Conservation (phyloP, 2,113 vertebrate genomes). For the Columbina picui region DNA sequence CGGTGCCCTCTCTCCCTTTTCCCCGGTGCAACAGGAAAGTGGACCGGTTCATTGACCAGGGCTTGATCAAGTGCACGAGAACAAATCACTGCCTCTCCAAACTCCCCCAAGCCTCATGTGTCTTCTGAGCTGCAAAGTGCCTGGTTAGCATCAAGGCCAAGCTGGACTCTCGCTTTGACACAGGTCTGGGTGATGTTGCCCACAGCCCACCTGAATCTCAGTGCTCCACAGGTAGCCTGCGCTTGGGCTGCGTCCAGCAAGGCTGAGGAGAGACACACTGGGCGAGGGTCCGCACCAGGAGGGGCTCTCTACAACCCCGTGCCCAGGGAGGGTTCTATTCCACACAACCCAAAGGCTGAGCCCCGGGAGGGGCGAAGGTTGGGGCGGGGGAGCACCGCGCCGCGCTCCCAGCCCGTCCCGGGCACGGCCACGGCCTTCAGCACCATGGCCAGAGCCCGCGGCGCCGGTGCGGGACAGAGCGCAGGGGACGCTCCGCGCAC, state of each 20-base stretch:
- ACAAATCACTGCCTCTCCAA: neutral
- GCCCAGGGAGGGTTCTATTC: too few relatives aligned
- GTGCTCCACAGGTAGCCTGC: accelerated
- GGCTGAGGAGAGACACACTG: accelerated
- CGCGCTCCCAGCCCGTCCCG: too few relatives aligned
- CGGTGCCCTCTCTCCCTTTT: neutral
- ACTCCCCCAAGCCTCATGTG: accelerated
- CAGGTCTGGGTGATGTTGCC: neutral
- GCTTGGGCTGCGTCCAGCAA: accelerated
- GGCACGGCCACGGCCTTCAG: neutral
- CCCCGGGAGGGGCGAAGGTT: neutral
- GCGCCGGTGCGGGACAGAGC: neutral
- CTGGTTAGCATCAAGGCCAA: neutral
- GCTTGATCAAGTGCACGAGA: neutral
- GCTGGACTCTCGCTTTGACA: accelerated
- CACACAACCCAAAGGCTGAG: neutral
- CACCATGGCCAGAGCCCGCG: slow-evolving; percentile 36
- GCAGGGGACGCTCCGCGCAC: neutral
- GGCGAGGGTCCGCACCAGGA: accelerated
- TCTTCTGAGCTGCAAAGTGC: neutral
- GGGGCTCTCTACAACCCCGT: accelerated
- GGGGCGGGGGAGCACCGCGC: too few relatives aligned
- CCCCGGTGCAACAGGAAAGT: accelerated
- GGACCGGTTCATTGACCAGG: neutral
- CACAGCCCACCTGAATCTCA: accelerated